Conservation (phyloP, 2,888 invertebrate species). For the Pyrochroa serraticornis region DNA sequence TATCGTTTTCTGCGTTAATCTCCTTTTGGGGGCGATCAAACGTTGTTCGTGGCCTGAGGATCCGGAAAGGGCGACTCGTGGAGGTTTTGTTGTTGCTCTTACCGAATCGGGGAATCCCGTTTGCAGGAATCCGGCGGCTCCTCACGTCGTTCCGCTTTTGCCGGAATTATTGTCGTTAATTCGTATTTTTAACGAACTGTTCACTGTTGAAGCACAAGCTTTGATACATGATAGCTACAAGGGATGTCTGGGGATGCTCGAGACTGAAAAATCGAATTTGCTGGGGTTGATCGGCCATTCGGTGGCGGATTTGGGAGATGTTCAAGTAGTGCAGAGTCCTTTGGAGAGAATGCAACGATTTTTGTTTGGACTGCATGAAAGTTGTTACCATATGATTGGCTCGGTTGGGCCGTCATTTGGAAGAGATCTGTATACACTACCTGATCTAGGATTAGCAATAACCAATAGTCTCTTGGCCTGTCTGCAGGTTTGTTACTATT, state of each 20-base stretch:
- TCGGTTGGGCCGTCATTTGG: slow-evolving; percentile 81
- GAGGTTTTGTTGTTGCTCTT: slow-evolving; percentile 79
- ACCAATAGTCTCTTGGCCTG: slow-evolving; percentile 73
- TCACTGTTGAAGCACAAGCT: slow-evolving; percentile 70
- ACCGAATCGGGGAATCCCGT: slow-evolving; percentile 79
- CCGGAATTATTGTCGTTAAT: slow-evolving; percentile 81
- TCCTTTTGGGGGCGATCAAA: slow-evolving; percentile 84
- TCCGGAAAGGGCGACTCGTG: slow-evolving; percentile 81
- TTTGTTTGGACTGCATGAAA: slow-evolving; percentile 78
- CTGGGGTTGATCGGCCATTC: slow-evolving; percentile 66
- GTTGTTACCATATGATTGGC: slow-evolving; percentile 80
- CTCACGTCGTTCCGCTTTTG: slow-evolving; percentile 80
- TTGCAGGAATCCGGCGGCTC: slow-evolving; percentile 85
- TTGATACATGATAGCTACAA: slow-evolving; percentile 71
- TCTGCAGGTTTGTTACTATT: slow-evolving; percentile 62
- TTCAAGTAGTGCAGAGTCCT: slow-evolving; percentile 61
- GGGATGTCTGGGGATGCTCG: slow-evolving; percentile 73
- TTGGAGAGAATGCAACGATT: slow-evolving; percentile 86
- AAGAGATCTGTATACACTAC: slow-evolving; percentile 81
- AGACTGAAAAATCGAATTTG: slow-evolving; percentile 78
- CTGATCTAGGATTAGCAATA: slow-evolving; percentile 77
- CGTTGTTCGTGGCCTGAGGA: slow-evolving; percentile 88
- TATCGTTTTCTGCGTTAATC: slow-evolving; percentile 74
- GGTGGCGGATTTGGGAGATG: slow-evolving; percentile 48
- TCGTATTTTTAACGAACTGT: slow-evolving; percentile 80